phyloP scores from a whole-genome alignment of 2,888 invertebrate genomes.

The Rhodophaea formosa region DNA sequence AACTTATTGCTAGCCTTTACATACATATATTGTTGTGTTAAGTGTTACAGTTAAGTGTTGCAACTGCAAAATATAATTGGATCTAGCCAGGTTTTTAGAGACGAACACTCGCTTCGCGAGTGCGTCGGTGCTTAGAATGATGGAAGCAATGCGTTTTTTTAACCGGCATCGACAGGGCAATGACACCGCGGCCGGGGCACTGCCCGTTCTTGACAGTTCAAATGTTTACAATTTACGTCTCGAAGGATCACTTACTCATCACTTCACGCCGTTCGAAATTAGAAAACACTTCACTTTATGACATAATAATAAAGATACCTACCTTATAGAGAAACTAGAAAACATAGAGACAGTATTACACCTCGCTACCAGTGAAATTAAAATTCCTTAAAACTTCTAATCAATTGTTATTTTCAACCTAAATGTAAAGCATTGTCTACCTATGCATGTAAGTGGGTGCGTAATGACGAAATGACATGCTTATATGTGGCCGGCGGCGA shows the following conservation, averaged over 20 bases:
- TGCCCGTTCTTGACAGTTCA: conserved; percentile 81
- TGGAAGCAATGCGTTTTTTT: conserved; percentile 75
- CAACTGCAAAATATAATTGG: conserved; percentile 24
- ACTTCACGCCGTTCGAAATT: conserved; percentile 9
- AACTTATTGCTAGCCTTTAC: too few species aligned
- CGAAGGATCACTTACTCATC: conserved; percentile 59
- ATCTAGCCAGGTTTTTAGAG: conserved; percentile 43
- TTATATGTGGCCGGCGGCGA: conserved; percentile 29
- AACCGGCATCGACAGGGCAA: conserved; percentile 75
- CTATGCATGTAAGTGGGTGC: conserved; percentile 27
- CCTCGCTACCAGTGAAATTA: not conserved
- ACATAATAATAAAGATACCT: conserved; percentile 1
- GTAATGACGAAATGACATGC: conserved; percentile 34
- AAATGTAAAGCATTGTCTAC: conserved; percentile 12
- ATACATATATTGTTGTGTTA: not conserved
- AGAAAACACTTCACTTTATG: conserved; percentile 9
- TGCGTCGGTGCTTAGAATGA: conserved; percentile 61
- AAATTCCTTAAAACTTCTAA: not conserved
- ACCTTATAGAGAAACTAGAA: not conserved
- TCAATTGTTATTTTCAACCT: not conserved
- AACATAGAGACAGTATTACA: not conserved
- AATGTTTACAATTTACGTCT: conserved; percentile 75
- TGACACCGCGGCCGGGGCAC: conserved; percentile 74
- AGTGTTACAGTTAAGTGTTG: not conserved
- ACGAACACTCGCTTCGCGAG: conserved; percentile 51